phyloP scores from a whole-genome alignment of 2,888 invertebrate species.

The Caenorhabditis sp. region DNA sequence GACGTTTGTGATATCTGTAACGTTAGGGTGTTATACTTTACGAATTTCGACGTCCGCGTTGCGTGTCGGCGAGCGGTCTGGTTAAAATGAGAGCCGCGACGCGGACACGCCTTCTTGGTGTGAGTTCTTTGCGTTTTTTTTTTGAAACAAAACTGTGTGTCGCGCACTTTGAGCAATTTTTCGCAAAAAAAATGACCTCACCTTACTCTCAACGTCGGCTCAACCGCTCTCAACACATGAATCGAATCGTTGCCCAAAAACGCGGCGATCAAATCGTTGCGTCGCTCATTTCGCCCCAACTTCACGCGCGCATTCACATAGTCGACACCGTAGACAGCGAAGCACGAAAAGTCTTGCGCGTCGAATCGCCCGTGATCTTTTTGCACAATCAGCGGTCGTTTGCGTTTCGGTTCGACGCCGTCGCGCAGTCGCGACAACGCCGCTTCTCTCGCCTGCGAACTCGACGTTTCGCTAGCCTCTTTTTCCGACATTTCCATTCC shows the following conservation, averaged over 20 bases:
- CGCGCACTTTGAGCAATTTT: background rate
- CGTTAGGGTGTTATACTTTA: background rate
- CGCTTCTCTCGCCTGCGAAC: constrained; percentile 42
- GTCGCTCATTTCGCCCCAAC: constrained; percentile 35
- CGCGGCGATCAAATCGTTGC: constrained; percentile 58
- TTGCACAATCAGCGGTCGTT: constrained; percentile 51
- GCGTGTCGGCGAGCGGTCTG: no score
- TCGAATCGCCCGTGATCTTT: constrained; percentile 77
- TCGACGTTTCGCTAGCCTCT: constrained; percentile 32
- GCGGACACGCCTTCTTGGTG: no score
- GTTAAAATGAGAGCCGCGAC: no score
- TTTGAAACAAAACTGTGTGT: background rate
- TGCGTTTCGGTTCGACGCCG: constrained; percentile 50
- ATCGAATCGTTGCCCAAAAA: constrained; percentile 62
- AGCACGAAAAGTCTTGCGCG: constrained; percentile 78
- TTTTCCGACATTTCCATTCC: constrained; percentile 58
- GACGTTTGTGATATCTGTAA: constrained; percentile 57
- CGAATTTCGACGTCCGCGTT: no score
- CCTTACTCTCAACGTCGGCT: constrained; percentile 65
- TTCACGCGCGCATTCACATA: constrained; percentile 71
- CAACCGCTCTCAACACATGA: constrained; percentile 65
- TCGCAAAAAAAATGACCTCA: constrained; percentile 7
- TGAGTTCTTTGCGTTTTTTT: background rate
- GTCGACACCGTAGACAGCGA: constrained; percentile 85
- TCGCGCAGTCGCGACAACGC: constrained; percentile 50